Percentiles rank a stretch among this genome's conserved stretches.
phyloP scores from a whole-genome alignment of 2,113 vertebrate genomes.

The Dipodomys stephensi region DNA sequence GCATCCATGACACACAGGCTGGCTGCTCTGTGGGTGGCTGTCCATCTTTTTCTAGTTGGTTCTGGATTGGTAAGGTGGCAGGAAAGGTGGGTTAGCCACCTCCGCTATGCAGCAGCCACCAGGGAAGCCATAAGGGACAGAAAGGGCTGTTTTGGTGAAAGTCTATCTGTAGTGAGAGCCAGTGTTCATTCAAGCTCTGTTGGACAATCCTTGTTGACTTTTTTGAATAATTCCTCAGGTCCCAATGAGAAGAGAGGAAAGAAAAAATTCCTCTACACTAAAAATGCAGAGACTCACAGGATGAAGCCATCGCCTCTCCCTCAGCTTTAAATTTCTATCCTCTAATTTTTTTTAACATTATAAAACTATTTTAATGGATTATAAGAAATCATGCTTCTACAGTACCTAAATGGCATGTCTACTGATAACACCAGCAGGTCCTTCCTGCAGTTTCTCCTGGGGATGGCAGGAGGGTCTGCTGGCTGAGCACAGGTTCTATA shows the following conservation, averaged over 20 bases:
- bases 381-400: neutral
- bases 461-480: neutral
- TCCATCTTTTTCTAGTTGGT: neutral
- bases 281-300: neutral
- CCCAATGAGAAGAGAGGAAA: neutral
- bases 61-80: neutral
- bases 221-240: neutral
- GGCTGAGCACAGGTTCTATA: neutral
- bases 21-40: neutral
- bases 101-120: neutral
- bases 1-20: neutral
- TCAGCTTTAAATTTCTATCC: neutral
- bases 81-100: neutral
- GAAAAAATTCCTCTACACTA: neutral
- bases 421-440: neutral
- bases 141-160: neutral
- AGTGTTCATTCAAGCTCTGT: neutral
- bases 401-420: neutral
- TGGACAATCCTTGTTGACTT: neutral
- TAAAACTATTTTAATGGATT: neutral
- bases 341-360: neutral
- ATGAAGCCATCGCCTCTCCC: neutral
- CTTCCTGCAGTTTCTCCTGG: conserved; percentile 32
- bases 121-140: neutral
- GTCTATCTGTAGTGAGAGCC: neutral